phyloP scores from a whole-genome alignment of 1,140 invertebrate species.

The Hestina assimilis region DNA sequence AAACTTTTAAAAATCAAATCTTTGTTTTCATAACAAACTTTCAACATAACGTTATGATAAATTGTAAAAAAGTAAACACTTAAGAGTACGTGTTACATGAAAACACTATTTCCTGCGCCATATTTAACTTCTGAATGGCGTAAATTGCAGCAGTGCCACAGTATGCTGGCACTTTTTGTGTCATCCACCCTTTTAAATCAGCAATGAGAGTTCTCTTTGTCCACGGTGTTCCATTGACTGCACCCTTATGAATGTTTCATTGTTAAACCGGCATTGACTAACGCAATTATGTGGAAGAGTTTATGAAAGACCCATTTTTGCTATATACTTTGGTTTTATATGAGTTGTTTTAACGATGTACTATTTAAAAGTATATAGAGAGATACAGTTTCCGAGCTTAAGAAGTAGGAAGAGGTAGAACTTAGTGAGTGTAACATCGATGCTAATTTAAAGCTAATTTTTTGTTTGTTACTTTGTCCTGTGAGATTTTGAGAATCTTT shows the following conservation, averaged over 20 bases:
- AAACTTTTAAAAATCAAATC: too few relatives aligned
- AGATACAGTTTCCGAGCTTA: too few relatives aligned
- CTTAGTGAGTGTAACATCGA: too few relatives aligned
- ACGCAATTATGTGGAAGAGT: slow-evolving; percentile 25
- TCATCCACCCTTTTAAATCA: slow-evolving; percentile 20
- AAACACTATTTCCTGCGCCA: background rate
- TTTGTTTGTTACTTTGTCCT: too few relatives aligned
- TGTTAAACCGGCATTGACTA: slow-evolving; percentile 27
- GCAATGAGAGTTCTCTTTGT: slow-evolving; percentile 23
- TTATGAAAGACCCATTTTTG: slow-evolving; percentile 4
- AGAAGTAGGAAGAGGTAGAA: too few relatives aligned
- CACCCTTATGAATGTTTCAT: slow-evolving; percentile 27
- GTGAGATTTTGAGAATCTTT: too few relatives aligned
- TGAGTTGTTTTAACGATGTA: background rate
- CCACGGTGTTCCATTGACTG: slow-evolving; percentile 26
- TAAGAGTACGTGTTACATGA: background rate
- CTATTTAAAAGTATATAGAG: too few relatives aligned
- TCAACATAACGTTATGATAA: too few relatives aligned
- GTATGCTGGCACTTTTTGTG: slow-evolving; percentile 10
- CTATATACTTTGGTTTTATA: background rate
- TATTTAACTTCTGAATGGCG: background rate
- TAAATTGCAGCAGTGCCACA: background rate
- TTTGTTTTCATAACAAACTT: too few relatives aligned
- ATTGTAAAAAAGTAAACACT: background rate
- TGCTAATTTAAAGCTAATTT: too few relatives aligned